Base-by-base conservation (phyloP, 2,888 invertebrate genomes). In the Harmothoe impar region DNA sequence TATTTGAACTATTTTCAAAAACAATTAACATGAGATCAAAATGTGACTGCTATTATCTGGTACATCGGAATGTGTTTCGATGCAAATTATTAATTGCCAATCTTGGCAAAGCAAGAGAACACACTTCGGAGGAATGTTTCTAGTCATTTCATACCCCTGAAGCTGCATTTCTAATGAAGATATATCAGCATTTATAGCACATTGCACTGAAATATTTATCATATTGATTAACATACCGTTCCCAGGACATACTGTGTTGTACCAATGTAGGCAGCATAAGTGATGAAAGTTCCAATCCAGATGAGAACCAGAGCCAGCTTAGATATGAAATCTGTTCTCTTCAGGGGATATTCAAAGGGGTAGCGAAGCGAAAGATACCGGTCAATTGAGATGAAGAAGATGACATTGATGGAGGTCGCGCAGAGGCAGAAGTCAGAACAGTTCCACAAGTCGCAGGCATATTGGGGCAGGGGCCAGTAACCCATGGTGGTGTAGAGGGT, bases 311-410 rank as follows among this genome's bases (percentile, higher is more conserved):
- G 89, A 10, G 43, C 84, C 43, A 84, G 23, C 84, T 72, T 72
- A 72, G 29, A 29, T 7, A 72, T 72, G 72, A 29, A 25, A 25
- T 86, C 54, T 29, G 89, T 89, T 20, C 89, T n/a, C 43, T 62
- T 89, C 23, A 89, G 43, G 23, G 84, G 52, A 51, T 91, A 91
- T 20, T 72, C 43, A 20, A 91, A 68, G 12, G 91, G 91, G n/a
- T 89, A 84, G 17, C 25, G 25, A 33, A 89, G 62, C 15, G 89
- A 89, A 0, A 91, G 62, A 43, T 84, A 91, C 20, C 91, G 62
- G 72, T 91, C 91, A 17, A 91, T 29, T n/a, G 89, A 84, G 52
- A 91, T 91, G 84, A 89, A 84, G 62, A 91, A 62, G 51, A 91
- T 89, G 81, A 89, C 89, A 78, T 91, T 85, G 81, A 91, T 91